phyloP scores from a whole-genome alignment of 1,140 invertebrate genomes.

The Brachionus asplanchnoidis region DNA sequence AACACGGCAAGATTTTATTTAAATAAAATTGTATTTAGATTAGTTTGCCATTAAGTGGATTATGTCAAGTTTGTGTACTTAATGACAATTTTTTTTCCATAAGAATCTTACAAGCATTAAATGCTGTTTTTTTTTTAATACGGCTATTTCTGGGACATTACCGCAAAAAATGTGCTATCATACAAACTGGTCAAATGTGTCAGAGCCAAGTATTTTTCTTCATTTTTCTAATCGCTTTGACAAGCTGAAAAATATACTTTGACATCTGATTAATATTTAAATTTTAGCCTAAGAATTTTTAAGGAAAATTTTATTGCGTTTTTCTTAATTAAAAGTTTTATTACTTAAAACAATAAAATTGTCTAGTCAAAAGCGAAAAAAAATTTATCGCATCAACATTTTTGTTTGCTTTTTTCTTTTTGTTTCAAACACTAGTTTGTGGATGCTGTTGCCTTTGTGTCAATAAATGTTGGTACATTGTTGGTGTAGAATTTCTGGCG shows the following conservation, averaged over 20 bases:
- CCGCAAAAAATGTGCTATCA: background rate
- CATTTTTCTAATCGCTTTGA: background rate
- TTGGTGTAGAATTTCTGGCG: background rate
- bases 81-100: background rate
- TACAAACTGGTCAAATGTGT: background rate
- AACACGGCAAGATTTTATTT: background rate
- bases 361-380: background rate
- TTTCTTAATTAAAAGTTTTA: slow-evolving; percentile 12
- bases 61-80: background rate
- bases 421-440: background rate
- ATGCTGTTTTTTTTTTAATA: background rate
- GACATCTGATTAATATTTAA: slow-evolving; percentile 15
- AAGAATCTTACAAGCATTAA: background rate
- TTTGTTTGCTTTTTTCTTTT: background rate
- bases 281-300: background rate
- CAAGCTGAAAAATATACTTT: background rate
- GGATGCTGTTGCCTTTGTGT: background rate
- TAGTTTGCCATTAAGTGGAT: background rate
- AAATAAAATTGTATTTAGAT: background rate
- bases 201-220: background rate
- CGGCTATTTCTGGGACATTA: background rate
- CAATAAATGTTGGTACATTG: background rate
- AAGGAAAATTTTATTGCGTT: background rate
- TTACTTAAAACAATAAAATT: slow-evolving; percentile 31
- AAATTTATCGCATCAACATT: background rate